Evolutionary conservation across 2,888 invertebrate genomes (phyloP), one percentile per base, ranked within the genome.

Genomic region (Archips xylosteana): DNA sequence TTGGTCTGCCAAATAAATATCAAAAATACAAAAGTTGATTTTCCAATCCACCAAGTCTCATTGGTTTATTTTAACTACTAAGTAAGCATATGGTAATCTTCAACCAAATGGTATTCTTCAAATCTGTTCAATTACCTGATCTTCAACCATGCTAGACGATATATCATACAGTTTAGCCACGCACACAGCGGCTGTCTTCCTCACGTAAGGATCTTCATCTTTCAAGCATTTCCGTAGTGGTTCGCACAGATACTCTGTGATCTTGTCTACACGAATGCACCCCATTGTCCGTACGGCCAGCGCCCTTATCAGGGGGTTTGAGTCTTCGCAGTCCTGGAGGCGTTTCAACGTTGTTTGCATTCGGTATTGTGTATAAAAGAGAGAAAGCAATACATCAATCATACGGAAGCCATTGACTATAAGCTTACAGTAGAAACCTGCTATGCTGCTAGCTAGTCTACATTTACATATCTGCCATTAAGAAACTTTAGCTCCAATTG

Each of bases 211-310:
- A 93, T 99, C 99, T 87, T 99, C 99, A 89, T 99, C 99, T 90
- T 98, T 98, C 77, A 98, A 94, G 86, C 98, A 98, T 87, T 98
- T 99, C 74, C 99, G 95, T 80, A 99, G 94, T 0, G 99, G 99
- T 87, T 99, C 99, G 90, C 99, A 99, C 59, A 99, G 95, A 92
- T 99, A 99, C 94, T 99, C 99, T 0, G 99, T 99, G 84, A 99
- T 99, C 95, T 99, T 99, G 94, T 99, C 99, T 71, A 99, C 99
- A 13, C 99, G 96, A 87, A 99, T 99, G 90, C 99, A 99, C 70
- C 99, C 99, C 99, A 99, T 99, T 23, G 99, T 99, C 75, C 99
- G 96, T 45, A 99, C 99, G 49, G 99, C 99, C 85, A 99, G 94
- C 2, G 99, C 99, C 79, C 99, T 96, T 87, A 99, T 99, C 87